Evolutionary conservation across 1,140 invertebrate genomes (phyloP).

Genomic region (Pseudomyrmex cubaensis): DNA sequence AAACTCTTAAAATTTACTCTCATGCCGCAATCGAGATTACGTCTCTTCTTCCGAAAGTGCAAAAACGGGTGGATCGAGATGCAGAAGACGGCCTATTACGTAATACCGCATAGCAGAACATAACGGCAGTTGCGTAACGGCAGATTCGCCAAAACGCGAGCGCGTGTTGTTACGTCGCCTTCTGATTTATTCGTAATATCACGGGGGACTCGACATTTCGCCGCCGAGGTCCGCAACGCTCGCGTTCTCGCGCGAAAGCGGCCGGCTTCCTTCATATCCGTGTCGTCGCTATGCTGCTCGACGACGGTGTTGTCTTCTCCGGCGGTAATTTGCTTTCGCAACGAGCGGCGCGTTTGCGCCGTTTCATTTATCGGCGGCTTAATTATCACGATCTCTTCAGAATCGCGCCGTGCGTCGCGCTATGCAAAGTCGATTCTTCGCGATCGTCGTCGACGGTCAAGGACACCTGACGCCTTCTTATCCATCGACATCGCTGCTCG

Average conservation of each 20-base stretch:
- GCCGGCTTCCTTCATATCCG: background rate
- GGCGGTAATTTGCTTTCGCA: conserved; percentile 42
- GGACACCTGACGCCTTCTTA: conserved; percentile 65
- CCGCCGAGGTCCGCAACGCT: background rate
- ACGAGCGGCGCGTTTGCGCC: conserved; percentile 24
- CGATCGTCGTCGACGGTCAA: conserved; percentile 64
- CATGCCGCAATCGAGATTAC: background rate
- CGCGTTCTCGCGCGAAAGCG: conserved; percentile 10
- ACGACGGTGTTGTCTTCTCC: background rate
- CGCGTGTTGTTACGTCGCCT: background rate
- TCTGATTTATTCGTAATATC: conserved; percentile 21
- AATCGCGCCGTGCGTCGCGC: too few species aligned
- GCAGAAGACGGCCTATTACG: background rate
- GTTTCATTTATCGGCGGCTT: conserved; percentile 58
- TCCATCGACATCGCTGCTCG: conserved; percentile 12
- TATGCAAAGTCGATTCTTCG: conserved; percentile 38
- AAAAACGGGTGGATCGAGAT: background rate
- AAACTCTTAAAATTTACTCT: conserved; percentile 15
- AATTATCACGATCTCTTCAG: conserved; percentile 56
- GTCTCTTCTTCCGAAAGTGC: background rate
- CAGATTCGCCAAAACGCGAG: conserved; percentile 19
- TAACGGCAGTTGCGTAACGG: background rate
- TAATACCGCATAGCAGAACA: conserved; percentile 16
- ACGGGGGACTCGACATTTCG: conserved; percentile 14
- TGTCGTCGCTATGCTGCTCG: conserved; percentile 1